phyloP scores from a whole-genome alignment of 64 coral and sea anemone genomes.

The Montipora sp. region DNA sequence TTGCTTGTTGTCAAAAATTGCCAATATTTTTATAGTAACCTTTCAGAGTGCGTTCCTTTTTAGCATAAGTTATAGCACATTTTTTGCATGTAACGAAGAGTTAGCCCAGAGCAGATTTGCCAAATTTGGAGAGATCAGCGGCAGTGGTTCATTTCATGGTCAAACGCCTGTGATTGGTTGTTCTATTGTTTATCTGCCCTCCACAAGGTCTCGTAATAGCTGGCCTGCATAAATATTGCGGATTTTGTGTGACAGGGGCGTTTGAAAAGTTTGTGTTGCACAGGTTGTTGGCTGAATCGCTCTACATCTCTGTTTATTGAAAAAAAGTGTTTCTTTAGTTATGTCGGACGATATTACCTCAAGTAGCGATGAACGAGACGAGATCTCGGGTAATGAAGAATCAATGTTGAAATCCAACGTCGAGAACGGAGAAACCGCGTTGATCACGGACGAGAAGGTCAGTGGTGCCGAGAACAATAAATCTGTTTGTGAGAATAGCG shows the following conservation, averaged over 20 bases:
- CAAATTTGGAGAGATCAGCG: conserved; percentile 28
- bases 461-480: background rate
- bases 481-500: background rate
- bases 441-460: conserved; percentile 21
- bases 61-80: background rate
- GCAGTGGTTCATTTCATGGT: background rate
- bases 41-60: background rate
- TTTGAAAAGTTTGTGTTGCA: background rate
- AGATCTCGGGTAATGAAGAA: background rate
- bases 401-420: background rate
- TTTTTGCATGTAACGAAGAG: background rate
- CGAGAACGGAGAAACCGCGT: background rate
- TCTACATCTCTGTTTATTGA: background rate
- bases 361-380: conserved; percentile 16
- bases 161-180: conserved; percentile 27
- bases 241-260: background rate
- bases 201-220: conserved; percentile 12
- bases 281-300: background rate
- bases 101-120: background rate
- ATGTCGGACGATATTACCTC: conserved; percentile 20
- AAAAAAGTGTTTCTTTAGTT: background rate
- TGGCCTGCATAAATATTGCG: conserved; percentile 16
- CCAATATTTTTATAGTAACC: background rate
- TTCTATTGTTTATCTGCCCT: conserved; percentile 46
- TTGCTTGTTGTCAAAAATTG: background rate